Evolutionary conservation across 2,888 invertebrate genomes (phyloP), one percentile per base, ranked within the genome.

Genomic region (Ectropis crepuscularia): DNA sequence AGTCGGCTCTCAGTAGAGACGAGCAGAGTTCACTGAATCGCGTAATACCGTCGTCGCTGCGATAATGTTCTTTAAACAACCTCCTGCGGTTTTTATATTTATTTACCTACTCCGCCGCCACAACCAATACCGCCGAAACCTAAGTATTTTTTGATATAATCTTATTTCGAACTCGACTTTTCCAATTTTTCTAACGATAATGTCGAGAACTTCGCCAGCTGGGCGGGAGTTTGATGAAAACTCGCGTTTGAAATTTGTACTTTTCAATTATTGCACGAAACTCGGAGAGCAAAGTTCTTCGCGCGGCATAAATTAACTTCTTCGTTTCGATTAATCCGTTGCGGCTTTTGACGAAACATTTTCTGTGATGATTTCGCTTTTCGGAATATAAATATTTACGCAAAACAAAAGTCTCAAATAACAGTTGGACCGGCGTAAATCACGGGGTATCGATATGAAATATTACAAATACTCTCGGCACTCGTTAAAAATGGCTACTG

Each of bases 231-330:
- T 75, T 74, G 68, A 71, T 69, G 61, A 67, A 74, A 71, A 73
- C 68, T 74, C 77, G 77, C 75, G 76, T 78, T 83, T 78, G 74
- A 78, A 81, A 81, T 82, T 81, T 80, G 80, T 83, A 85, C 83
- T 85, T 81, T 85, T 85, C 84, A 85, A 85, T 83, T 83, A 85
- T 83, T 78, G 78, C 79, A 74, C 75, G 77, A 78, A 81, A 67
- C 76, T 75, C 73, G 65, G 65, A 79, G 80, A 79, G 77, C 76
- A 79, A 82, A 85, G 78, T 81, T 83, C 75, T 74, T 77, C 72
- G 72, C 76, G 74, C 69, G 75, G 79, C 74, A 79, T 81, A 83
- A 83, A 83, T 86, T 83, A 82, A 84, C 83, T 83, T 84, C 77
- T 79, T 79, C 77, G 73, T 75, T 77, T 72, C 74, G 76, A 81